Base-by-base conservation (phyloP, 2,888 invertebrate genomes). In the Microctonus aethiopoides region DNA sequence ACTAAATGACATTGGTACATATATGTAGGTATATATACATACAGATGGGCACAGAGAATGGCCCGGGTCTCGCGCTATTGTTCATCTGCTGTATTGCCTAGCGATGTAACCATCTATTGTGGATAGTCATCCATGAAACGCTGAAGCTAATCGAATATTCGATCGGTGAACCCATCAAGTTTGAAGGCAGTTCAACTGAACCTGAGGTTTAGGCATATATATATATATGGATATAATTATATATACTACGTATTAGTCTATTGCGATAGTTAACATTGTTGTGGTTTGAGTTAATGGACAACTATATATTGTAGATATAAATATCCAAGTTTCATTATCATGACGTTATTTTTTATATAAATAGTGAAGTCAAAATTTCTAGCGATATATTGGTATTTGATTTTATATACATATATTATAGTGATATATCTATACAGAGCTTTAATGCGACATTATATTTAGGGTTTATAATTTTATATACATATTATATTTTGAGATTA, bases 61-160 rank as follows among this genome's bases (percentile, higher is more conserved):
- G 29, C 22, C 32, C 20, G 54, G 16, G 24, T 10, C 29, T 63
- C 3, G 46, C 46, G 10, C 63, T 34, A 64, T 64, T 64, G 64
- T 64, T 64, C 54, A 16, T 51, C 26, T 32, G 20, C 16, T 34
- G 36, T 20, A 16, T 29, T 54, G 54, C 54, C 54, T 41, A 46
- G 46, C 56, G 41, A 39, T 64, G 59, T 64, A 60, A 64, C 64
- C 57, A 36, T 63, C 57, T 39, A 70, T 66, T 66, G 70, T 60
- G 61, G 70, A 70, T 70, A 70, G 54, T 65, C 65, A 54, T 54
- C 29, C 65, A 70, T 65, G 65, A 66, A 69, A 69, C 59, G 59
- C 51, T 57, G 22, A 29, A 56, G 61, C 68, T 68, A 68, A 68
- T 68, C 68, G 52, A 64, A 69, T 69, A 64, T 70, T 70, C 61